These are phyloP conservation scores for Syngnathus scovelli DNA, from an alignment of 2,113 vertebrate species.

Conservation along the genomic window DNA sequence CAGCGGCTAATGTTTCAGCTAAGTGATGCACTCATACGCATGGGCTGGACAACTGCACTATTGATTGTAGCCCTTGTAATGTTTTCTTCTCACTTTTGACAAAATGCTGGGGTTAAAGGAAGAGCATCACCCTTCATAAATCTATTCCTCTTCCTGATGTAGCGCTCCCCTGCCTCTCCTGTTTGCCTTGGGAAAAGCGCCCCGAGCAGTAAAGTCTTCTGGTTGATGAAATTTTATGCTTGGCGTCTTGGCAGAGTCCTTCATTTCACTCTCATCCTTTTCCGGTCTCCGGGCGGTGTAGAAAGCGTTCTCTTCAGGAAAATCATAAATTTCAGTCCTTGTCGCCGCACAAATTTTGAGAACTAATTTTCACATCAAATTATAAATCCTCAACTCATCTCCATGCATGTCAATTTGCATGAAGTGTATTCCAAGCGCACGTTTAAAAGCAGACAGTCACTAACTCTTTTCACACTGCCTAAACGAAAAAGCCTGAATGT, in stretches of 20 bases:
- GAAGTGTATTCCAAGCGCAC: background rate
- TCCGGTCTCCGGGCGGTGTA: conserved; percentile 48
- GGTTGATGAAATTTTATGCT: conserved; percentile 64
- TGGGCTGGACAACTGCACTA: conserved; percentile 49
- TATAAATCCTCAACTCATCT: conserved; percentile 47
- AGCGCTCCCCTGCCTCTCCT: conserved; percentile 17
- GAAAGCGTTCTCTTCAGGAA: conserved; percentile 48
- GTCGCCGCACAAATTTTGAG: conserved; percentile 61
- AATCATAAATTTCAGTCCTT: conserved; percentile 54
- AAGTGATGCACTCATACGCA: conserved; percentile 18
- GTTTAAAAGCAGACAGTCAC: background rate
- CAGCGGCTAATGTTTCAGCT: conserved; percentile 15
- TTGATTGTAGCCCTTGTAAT: conserved; percentile 57
- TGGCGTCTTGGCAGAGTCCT: conserved; percentile 54
- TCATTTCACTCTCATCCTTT: conserved; percentile 62
- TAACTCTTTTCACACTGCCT: background rate
- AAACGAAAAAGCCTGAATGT: background rate
- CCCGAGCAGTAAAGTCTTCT: conserved; percentile 58
- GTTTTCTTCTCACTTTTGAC: conserved; percentile 57
- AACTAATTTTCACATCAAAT: conserved; percentile 67
- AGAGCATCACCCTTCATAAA: conserved; percentile 45
- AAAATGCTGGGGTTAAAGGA: conserved; percentile 67
- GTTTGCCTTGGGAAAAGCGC: conserved; percentile 48
- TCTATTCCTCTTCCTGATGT: conserved; percentile 27
- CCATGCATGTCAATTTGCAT: background rate